Evolutionary conservation across 2,797 vertebrate species (phyloP).

Genomic region (Pangasius macronema): DNA sequence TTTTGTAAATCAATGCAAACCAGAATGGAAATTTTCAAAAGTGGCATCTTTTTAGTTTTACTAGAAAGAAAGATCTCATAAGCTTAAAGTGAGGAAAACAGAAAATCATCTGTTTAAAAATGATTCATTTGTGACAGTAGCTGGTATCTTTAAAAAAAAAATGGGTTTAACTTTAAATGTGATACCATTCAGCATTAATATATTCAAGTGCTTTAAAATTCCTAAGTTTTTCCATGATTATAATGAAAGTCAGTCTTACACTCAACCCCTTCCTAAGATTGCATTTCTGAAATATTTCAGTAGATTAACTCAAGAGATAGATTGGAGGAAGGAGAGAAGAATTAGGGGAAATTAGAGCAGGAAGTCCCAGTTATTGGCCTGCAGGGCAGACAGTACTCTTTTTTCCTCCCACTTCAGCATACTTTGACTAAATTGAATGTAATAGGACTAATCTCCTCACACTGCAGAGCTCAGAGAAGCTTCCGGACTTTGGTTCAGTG

Average conservation of each 20-base stretch:
- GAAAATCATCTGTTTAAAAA: background rate
- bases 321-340: slow-evolving; percentile 26
- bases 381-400: slow-evolving; percentile 28
- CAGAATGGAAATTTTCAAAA: background rate
- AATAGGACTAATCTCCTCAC: slow-evolving; percentile 70
- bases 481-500: slow-evolving; percentile 41
- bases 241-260: slow-evolving; percentile 12
- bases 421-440: slow-evolving; percentile 62
- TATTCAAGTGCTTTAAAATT: slow-evolving; percentile 3
- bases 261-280: slow-evolving; percentile 5
- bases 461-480: slow-evolving; percentile 52
- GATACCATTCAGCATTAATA: background rate
- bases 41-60: slow-evolving; percentile 53
- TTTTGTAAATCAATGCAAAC: background rate
- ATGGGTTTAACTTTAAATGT: background rate
- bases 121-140: background rate
- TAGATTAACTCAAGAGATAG: slow-evolving; percentile 28
- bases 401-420: slow-evolving; percentile 54
- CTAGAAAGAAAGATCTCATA: slow-evolving; percentile 47
- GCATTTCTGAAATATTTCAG: slow-evolving; percentile 18
- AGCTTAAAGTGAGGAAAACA: slow-evolving; percentile 50
- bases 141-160: background rate
- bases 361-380: slow-evolving; percentile 41
- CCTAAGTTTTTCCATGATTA: background rate
- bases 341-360: slow-evolving; percentile 35